Percentiles rank a stretch among this genome's conserved stretches.
These are phyloP conservation scores for Petroica traversi DNA, from an alignment of 2,113 vertebrate species.

Conservation along the genomic window DNA sequence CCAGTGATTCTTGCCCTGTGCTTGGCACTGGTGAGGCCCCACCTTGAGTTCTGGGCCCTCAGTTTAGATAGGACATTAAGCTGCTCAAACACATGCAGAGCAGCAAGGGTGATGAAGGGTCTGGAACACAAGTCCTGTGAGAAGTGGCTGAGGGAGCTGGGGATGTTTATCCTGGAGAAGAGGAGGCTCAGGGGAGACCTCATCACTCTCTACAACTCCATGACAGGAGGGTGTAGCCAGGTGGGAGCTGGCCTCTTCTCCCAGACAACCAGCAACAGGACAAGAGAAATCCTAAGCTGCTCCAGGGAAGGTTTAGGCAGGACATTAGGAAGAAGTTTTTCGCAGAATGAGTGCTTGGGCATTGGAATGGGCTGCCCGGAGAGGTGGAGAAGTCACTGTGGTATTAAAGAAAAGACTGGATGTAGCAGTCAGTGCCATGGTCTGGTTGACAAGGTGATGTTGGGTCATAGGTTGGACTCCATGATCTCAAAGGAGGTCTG, in stretches of 20 bases:
- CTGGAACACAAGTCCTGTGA: neutral
- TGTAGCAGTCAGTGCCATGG: neutral
- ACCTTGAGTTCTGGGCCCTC: neutral
- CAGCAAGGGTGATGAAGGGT: neutral
- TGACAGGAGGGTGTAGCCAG: neutral
- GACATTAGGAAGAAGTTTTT: neutral
- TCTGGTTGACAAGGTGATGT: neutral
- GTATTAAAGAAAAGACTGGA: neutral
- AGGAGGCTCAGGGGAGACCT: neutral
- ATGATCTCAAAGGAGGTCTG: neutral
- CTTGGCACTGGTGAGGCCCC: neutral
- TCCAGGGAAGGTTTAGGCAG: neutral
- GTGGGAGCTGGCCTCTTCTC: rapidly evolving
- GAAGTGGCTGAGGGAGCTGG: neutral
- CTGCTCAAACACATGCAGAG: neutral
- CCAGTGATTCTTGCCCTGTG: neutral
- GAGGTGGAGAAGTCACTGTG: neutral
- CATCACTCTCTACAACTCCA: neutral
- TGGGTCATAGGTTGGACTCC: neutral
- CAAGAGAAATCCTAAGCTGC: neutral
- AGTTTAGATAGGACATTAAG: neutral
- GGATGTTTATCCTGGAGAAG: neutral
- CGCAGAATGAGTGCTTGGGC: too few species aligned
- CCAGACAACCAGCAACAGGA: rapidly evolving
- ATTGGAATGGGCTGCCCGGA: neutral